phyloP scores from a whole-genome alignment of 35 echinoderm and acorn worm genomes.

The Heliocidaris erythrogramma region DNA sequence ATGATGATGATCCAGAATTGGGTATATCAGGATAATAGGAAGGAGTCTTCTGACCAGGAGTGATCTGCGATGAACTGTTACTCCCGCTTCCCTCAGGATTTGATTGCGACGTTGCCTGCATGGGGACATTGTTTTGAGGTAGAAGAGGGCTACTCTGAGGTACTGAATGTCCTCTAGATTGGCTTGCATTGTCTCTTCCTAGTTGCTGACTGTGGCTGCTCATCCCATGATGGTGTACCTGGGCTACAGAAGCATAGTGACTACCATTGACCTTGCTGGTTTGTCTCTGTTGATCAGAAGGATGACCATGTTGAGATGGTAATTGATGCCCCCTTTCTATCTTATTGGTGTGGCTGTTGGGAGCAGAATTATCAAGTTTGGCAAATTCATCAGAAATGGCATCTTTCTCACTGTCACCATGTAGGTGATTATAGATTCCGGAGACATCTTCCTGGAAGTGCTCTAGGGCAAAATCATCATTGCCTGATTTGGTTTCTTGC shows the following conservation, averaged over 20 bases:
- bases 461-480: neutral
- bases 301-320: neutral
- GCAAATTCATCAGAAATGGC: constrained; percentile 43
- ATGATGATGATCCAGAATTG: constrained; percentile 24
- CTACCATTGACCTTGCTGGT: neutral
- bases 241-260: neutral
- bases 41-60: constrained; percentile 13
- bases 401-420: neutral
- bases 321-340: neutral
- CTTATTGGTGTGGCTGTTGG: neutral
- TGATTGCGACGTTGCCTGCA: neutral
- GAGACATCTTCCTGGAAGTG: constrained; percentile 38
- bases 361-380: constrained; percentile 35
- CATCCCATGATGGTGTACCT: neutral
- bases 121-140: neutral
- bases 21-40: neutral
- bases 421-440: constrained; percentile 29
- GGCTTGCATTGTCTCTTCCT: neutral
- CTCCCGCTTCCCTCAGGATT: neutral
- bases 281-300: neutral
- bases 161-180: neutral
- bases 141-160: neutral
- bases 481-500: neutral
- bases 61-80: constrained; percentile 20
- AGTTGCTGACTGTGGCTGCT: neutral